These are phyloP conservation scores for Drosophila prostipennis DNA, from an alignment of 2,888 invertebrate species.

Conservation along the genomic window DNA sequence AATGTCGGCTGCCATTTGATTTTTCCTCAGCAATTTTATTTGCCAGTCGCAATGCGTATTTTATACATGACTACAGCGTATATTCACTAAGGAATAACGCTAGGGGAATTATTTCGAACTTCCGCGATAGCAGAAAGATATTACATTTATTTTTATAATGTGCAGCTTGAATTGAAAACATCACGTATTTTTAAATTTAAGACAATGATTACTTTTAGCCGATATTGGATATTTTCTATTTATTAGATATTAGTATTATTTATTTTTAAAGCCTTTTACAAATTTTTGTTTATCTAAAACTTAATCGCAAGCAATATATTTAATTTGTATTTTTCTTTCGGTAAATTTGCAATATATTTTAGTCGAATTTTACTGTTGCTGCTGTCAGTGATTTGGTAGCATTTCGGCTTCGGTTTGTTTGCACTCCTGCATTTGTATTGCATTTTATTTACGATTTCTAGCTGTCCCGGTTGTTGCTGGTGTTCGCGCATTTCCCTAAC, in stretches of 20 bases:
- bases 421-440: conserved; percentile 68
- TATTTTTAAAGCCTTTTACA: no score
- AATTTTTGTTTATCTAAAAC: no score
- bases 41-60: conserved; percentile 57
- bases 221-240: no score
- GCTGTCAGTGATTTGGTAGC: conserved; percentile 62
- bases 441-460: conserved; percentile 72
- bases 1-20: conserved; percentile 55
- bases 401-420: conserved; percentile 57
- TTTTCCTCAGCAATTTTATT: conserved; percentile 60
- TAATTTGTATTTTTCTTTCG: not conserved
- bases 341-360: not conserved
- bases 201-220: no score
- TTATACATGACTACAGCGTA: conserved; percentile 50
- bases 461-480: conserved; percentile 53
- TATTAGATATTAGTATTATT: no score
- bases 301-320: not conserved
- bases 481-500: conserved; percentile 58
- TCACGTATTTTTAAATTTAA: not conserved
- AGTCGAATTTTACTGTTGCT: conserved; percentile 52
- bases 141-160: conserved; percentile 4
- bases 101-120: conserved; percentile 7
- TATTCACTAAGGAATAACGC: conserved; percentile 9
- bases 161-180: not conserved
- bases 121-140: not conserved